phyloP scores from a whole-genome alignment of 2,888 invertebrate species.

The Catocala fraxini region DNA sequence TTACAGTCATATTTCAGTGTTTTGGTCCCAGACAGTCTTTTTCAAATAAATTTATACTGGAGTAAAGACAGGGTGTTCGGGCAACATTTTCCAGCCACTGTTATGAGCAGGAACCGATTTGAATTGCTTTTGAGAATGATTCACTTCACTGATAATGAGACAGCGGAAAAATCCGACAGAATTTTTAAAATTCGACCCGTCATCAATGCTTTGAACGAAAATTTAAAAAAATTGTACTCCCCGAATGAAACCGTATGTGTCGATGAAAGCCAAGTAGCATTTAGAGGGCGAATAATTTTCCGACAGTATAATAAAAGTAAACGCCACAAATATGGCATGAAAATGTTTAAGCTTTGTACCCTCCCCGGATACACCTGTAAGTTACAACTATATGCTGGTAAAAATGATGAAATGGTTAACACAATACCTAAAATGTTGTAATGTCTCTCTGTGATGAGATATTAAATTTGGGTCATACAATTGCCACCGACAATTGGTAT shows the following conservation, averaged over 20 bases:
- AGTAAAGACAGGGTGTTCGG: conserved; percentile 36
- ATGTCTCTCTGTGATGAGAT: conserved; percentile 47
- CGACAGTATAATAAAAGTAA: conserved; percentile 35
- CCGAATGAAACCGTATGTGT: conserved; percentile 23
- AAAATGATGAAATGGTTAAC: conserved; percentile 48
- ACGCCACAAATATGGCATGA: too few species aligned
- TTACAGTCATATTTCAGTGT: too few species aligned
- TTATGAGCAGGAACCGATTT: conserved; percentile 42
- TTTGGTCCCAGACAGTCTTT: neutral
- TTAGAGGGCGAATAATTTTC: conserved; percentile 30
- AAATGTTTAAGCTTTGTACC: conserved; percentile 41
- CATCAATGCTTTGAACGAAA: conserved; percentile 10
- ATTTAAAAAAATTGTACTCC: conserved; percentile 11
- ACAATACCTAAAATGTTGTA: conserved; percentile 52
- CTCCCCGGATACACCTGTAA: conserved; percentile 52
- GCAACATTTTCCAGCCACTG: conserved; percentile 33
- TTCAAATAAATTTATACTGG: conserved; percentile 40
- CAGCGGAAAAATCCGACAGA: conserved; percentile 17
- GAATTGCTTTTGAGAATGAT: conserved; percentile 26
- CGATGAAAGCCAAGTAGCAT: conserved; percentile 26
- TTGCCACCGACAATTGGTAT: too few species aligned
- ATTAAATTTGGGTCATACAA: conserved; percentile 34
- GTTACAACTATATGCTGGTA: conserved; percentile 52
- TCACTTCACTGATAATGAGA: conserved; percentile 30
- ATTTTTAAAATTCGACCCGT: conserved; percentile 22